These are phyloP conservation scores for Bubo bubo DNA, from an alignment of 2,113 vertebrate species.

Conservation along the genomic window DNA sequence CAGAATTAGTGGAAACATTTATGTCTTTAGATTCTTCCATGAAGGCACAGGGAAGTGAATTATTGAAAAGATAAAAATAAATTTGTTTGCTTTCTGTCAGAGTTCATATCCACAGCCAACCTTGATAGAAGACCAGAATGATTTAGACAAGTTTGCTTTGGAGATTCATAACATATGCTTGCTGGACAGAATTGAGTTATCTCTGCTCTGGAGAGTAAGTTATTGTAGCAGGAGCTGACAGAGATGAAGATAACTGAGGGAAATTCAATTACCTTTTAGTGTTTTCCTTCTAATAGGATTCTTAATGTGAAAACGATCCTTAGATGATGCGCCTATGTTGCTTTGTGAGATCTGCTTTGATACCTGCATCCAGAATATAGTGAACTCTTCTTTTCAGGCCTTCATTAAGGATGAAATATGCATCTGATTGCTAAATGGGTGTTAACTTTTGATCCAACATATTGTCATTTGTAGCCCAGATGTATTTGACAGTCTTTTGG, in stretches of 20 bases:
- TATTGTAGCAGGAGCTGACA: slow-evolving; percentile 98
- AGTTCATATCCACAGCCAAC: slow-evolving; percentile 88
- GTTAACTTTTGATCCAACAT: slow-evolving; percentile 78
- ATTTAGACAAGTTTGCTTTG: slow-evolving; percentile 93
- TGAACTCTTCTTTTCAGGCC: slow-evolving; percentile 80
- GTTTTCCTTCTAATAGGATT: slow-evolving; percentile 99
- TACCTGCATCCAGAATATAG: slow-evolving; percentile 75
- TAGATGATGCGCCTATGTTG: slow-evolving; percentile 83
- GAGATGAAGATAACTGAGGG: slow-evolving; percentile 98
- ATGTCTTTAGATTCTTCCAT: slow-evolving; percentile 73
- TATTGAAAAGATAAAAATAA: slow-evolving; percentile 92
- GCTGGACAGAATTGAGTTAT: slow-evolving; percentile 98
- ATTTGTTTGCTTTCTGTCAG: slow-evolving; percentile 94
- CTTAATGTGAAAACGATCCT: slow-evolving; percentile 98
- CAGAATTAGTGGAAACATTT: slow-evolving; percentile 65
- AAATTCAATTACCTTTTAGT: slow-evolving; percentile 99
- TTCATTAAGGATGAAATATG: slow-evolving; percentile 86
- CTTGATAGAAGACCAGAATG: slow-evolving; percentile 88
- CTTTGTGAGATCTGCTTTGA: slow-evolving; percentile 76
- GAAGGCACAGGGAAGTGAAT: slow-evolving; percentile 78
- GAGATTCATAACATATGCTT: slow-evolving; percentile 95
- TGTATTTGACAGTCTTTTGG: not conserved
- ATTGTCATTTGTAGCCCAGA: slow-evolving; percentile 10
- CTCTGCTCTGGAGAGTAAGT: slow-evolving; percentile 94
- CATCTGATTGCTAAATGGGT: slow-evolving; percentile 77